Conservation (phyloP, 2,113 vertebrate genomes). For the Nettapus auritus region DNA sequence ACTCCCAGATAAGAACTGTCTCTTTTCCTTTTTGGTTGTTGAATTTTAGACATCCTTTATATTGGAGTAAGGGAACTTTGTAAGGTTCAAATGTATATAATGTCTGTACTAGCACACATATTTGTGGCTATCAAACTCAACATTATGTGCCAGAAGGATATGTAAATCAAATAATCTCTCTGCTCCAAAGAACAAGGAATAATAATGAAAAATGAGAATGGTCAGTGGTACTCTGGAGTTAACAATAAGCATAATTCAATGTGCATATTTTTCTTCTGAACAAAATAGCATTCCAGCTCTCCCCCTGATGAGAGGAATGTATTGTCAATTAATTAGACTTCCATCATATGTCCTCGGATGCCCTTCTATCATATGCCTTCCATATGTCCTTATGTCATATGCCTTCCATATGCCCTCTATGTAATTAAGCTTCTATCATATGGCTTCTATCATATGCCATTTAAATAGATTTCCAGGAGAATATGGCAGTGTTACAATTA, state of each 20-base stretch:
- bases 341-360: constrained; percentile 73
- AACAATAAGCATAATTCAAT: constrained; percentile 18
- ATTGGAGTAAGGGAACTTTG: background rate
- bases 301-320: constrained; percentile 60
- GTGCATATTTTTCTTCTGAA: constrained; percentile 52
- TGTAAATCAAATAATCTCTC: background rate
- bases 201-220: background rate
- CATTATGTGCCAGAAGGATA: background rate
- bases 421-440: constrained; percentile 74
- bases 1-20: background rate
- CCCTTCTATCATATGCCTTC: constrained; percentile 73
- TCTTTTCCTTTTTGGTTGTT: background rate
- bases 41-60: background rate
- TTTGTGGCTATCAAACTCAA: background rate
- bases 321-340: constrained; percentile 73
- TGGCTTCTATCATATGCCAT: constrained; percentile 73
- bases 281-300: constrained; percentile 70
- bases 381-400: constrained; percentile 74
- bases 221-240: background rate
- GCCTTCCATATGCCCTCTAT: constrained; percentile 72
- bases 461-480: constrained; percentile 66
- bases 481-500: constrained; percentile 50
- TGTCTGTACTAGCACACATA: background rate
- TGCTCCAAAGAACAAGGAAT: background rate
- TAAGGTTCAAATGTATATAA: fast-evolving